A percentile compares a stretch with the other conserved stretches of the same genome.
Evolutionary conservation across 2,797 vertebrate genomes (phyloP).

Genomic region (Melanotaenia trifasciata): DNA sequence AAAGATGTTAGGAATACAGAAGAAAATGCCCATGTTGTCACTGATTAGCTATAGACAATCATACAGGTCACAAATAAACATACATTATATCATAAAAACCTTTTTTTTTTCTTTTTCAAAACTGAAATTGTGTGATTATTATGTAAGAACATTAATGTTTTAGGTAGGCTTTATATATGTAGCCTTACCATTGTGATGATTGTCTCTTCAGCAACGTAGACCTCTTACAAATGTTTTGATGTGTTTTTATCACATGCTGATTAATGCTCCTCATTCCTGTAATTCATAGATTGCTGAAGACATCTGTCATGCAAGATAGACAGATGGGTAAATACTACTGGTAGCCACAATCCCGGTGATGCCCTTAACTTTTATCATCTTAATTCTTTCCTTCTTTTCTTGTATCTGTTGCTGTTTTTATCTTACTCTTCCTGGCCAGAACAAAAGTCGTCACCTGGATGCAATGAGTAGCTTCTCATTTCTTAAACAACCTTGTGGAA

Average conservation of each 20-base stretch:
- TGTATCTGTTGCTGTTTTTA: no score
- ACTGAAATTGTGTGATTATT: not conserved
- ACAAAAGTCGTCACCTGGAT: no score
- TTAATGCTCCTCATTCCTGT: not conserved
- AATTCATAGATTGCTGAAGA: not conserved
- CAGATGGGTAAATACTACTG: not conserved
- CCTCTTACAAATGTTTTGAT: no score
- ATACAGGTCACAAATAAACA: not conserved
- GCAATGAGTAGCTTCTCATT: no score
- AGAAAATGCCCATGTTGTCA: no score
- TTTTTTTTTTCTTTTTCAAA: not conserved
- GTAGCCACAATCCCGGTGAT: no score
- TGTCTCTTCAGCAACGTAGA: no score
- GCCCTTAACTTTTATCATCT: no score
- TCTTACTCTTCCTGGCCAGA: no score
- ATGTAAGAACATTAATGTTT: not conserved
- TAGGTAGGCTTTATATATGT: not conserved
- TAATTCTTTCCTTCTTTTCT: no score
- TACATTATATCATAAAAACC: not conserved
- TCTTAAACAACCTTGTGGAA: no score
- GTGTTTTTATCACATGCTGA: not conserved
- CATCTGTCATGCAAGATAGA: not conserved
- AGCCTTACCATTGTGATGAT: not conserved
- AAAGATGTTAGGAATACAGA: no score
- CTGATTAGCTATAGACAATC: not conserved